Evolutionary conservation across 1,140 invertebrate species (phyloP).

Genomic region (Xylocopa sonorina): DNA sequence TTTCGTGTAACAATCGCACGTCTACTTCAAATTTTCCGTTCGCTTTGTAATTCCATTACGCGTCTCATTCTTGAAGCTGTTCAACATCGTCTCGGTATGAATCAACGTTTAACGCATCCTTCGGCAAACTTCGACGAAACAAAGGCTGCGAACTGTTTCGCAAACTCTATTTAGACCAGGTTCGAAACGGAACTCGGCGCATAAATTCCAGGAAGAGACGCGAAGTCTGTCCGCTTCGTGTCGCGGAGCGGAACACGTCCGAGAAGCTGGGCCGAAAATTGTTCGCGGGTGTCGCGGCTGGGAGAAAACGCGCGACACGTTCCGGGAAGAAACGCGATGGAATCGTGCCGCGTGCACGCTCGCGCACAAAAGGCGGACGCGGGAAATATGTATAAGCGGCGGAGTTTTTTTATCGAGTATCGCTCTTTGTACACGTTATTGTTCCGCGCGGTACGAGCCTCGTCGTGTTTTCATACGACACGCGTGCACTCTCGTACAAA

Average conservation of each 20-base stretch:
- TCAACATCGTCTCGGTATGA: no score
- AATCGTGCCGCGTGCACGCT: conserved; percentile 24
- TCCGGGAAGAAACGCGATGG: conserved; percentile 13
- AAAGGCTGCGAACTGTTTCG: neutral
- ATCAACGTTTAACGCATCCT: no score
- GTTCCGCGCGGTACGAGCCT: conserved; percentile 65
- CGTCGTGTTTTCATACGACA: conserved; percentile 56
- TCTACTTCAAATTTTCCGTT: no score
- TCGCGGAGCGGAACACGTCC: neutral
- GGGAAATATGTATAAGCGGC: conserved; percentile 71
- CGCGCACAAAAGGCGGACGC: conserved; percentile 57
- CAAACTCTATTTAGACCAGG: no score
- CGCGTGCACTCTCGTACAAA: conserved; percentile 59
- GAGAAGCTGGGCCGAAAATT: conserved; percentile 27
- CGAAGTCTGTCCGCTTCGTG: neutral
- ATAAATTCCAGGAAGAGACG: neutral
- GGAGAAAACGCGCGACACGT: conserved; percentile 30
- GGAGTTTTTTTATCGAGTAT: conserved; percentile 69
- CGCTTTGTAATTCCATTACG: no score
- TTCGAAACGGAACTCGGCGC: no score
- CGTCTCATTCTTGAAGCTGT: no score
- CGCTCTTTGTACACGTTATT: conserved; percentile 67
- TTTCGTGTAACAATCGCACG: no score
- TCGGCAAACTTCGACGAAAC: neutral
- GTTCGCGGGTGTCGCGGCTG: conserved; percentile 6